Percentiles rank a stretch among this genome's conserved stretches.
Evolutionary conservation across 1,140 invertebrate genomes (phyloP).

Genomic region (Brachionus rubens): DNA sequence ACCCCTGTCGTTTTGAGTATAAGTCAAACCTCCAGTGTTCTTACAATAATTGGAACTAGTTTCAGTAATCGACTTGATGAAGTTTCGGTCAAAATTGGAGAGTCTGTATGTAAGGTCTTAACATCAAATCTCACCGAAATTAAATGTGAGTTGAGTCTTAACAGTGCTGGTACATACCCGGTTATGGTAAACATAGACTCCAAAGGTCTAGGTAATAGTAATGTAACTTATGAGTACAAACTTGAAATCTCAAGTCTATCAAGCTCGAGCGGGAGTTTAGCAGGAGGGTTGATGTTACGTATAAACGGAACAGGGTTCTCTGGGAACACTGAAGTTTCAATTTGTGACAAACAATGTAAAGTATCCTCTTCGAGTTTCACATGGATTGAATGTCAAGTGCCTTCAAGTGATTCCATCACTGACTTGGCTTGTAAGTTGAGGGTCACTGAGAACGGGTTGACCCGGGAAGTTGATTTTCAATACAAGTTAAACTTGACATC

Average conservation of each 20-base stretch:
- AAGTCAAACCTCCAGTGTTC: background rate
- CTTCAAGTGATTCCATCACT: background rate
- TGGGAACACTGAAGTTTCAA: background rate
- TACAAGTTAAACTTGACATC: no score
- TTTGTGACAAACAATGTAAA: background rate
- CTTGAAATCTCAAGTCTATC: background rate
- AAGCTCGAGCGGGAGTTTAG: background rate
- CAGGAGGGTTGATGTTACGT: background rate
- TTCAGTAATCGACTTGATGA: background rate
- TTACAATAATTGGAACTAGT: background rate
- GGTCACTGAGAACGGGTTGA: no score
- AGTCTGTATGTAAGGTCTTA: background rate
- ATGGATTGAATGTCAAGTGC: background rate
- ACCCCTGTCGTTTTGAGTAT: background rate
- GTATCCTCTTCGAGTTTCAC: background rate
- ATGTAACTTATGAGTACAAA: background rate
- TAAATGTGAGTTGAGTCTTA: conserved; percentile 47
- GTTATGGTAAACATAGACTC: conserved; percentile 44
- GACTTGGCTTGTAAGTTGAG: no score
- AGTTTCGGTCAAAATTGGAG: background rate
- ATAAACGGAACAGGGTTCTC: conserved; percentile 24
- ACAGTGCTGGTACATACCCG: conserved; percentile 46
- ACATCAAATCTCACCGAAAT: conserved; percentile 27
- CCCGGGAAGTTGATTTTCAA: no score
- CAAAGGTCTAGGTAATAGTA: conserved; percentile 46